Conservation (phyloP, 2,797 vertebrate genomes). For the Parambassis ranga region DNA sequence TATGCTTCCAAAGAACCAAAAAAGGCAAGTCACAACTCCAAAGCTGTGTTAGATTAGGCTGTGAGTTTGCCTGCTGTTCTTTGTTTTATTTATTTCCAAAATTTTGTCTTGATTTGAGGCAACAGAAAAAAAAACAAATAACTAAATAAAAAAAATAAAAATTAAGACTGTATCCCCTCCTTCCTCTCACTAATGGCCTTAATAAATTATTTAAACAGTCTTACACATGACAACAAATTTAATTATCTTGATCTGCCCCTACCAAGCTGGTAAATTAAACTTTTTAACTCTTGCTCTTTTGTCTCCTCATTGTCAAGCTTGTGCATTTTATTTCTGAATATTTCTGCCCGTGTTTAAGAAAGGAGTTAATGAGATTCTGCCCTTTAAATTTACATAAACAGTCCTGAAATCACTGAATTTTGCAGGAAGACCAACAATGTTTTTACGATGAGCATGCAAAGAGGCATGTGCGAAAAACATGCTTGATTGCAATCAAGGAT, state of each 20-base stretch:
- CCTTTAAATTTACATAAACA: background rate
- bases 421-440: background rate
- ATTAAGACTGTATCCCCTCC: background rate
- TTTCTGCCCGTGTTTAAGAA: background rate
- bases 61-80: background rate
- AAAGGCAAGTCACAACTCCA: background rate
- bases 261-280: conserved; percentile 44
- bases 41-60: background rate
- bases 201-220: conserved; percentile 63
- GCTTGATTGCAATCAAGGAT: background rate
- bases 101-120: conserved; percentile 1
- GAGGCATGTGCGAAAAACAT: background rate
- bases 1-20: background rate
- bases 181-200: background rate
- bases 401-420: background rate
- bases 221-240: conserved; percentile 64
- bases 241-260: conserved; percentile 64
- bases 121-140: background rate
- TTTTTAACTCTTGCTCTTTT: conserved; percentile 26
- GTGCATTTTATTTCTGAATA: conserved; percentile 13
- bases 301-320: conserved; percentile 16
- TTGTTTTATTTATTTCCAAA: background rate
- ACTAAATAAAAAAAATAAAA: background rate
- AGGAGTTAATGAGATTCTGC: background rate
- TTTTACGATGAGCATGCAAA: conserved; percentile 15